These are phyloP conservation scores for Phenganax subtilis DNA, from an alignment of 92 coral and sea anemone species.

Conservation along the genomic window DNA sequence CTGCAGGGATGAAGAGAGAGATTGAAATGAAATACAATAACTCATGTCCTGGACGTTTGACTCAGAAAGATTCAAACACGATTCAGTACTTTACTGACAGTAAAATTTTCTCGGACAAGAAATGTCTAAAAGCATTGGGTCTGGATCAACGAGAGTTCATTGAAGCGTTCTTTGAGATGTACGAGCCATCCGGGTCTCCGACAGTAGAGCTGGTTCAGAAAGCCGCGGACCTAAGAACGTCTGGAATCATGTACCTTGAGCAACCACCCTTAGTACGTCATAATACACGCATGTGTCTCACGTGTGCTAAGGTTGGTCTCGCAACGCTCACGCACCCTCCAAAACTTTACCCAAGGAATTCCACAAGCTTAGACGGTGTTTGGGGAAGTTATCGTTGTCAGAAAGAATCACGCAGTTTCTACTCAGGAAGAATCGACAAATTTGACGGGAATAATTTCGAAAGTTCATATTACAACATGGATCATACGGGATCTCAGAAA, in stretches of 20 bases:
- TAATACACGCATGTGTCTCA: not conserved
- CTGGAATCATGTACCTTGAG: not conserved
- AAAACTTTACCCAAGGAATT: conserved; percentile 10
- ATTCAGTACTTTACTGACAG: not conserved
- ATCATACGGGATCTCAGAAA: not conserved
- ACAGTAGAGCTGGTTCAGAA: not conserved
- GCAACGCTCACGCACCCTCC: conserved; percentile 7
- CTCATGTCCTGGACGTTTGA: conserved; percentile 20
- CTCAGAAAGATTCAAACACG: not conserved
- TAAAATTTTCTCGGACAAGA: not conserved
- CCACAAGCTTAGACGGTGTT: conserved; percentile 26
- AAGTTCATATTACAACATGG: not conserved
- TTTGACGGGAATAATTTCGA: conserved; percentile 30
- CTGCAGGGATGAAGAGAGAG: not conserved
- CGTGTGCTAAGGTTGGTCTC: conserved; percentile 2
- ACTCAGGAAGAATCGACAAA: conserved; percentile 10
- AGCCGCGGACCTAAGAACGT: not conserved
- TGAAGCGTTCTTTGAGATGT: not conserved
- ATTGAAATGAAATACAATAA: conserved; percentile 1
- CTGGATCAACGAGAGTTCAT: conserved; percentile 10
- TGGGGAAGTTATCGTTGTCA: conserved; percentile 35
- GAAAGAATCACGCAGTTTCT: not conserved
- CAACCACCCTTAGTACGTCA: conserved; percentile 19
- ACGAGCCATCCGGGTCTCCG: not conserved
- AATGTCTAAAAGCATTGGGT: conserved; percentile 22